Conservation (phyloP, 2,888 invertebrate genomes). For the Biston betularia region DNA sequence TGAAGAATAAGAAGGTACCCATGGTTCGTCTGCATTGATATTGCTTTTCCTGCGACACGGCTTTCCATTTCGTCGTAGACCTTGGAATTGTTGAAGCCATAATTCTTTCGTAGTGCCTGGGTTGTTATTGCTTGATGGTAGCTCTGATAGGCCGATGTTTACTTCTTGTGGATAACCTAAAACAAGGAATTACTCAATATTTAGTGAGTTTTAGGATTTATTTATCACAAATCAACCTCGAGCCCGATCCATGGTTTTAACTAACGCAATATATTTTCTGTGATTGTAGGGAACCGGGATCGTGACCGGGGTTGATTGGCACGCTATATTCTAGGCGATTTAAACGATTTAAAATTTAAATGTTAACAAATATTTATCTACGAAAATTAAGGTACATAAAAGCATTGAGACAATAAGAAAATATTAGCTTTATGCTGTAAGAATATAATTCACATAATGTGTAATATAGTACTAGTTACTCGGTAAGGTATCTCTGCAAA, state of each 20-base stretch:
- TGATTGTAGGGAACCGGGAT: no score
- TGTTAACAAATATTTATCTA: no score
- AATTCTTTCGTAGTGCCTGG: slow-evolving; percentile 3
- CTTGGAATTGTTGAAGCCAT: slow-evolving; percentile 21
- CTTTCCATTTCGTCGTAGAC: slow-evolving; percentile 30
- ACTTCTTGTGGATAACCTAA: slow-evolving; percentile 38
- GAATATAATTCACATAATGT: no score
- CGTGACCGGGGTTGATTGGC: no score
- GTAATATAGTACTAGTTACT: no score
- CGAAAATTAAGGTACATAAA: no score
- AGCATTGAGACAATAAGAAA: no score
- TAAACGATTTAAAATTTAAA: no score
- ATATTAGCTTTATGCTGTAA: no score
- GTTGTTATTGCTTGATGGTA: slow-evolving; percentile 11
- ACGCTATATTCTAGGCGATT: no score
- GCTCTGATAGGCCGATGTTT: slow-evolving; percentile 7
- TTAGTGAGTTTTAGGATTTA: neutral
- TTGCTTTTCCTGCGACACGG: slow-evolving; percentile 47
- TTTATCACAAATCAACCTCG: neutral
- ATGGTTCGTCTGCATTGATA: slow-evolving; percentile 29
- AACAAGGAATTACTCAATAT: neutral
- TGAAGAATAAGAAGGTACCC: slow-evolving; percentile 33
- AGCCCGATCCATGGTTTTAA: neutral
- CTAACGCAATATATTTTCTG: no score
- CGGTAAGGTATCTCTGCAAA: no score